Conservation (phyloP, 2,888 invertebrate genomes). For the Sylvicola cinctus region DNA sequence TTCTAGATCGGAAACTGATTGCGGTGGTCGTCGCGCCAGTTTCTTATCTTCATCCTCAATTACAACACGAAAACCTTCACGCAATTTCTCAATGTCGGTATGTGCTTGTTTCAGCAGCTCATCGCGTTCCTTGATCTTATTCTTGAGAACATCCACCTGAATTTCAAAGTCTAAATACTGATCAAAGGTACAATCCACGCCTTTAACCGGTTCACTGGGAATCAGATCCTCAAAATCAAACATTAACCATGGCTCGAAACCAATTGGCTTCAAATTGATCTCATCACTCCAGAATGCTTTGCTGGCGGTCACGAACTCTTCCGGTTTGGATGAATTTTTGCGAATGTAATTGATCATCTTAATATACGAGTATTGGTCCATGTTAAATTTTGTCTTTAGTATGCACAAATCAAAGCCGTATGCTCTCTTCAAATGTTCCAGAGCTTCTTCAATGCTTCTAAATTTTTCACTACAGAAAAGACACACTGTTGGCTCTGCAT, state of each 20-base stretch:
- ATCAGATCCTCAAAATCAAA: conserved; percentile 29
- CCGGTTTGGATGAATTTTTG: conserved; percentile 32
- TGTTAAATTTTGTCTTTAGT: conserved; percentile 44
- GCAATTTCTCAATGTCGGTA: conserved; percentile 38
- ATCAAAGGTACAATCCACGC: conserved; percentile 1
- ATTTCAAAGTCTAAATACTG: not conserved
- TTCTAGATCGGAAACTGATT: conserved; percentile 27
- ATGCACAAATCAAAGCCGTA: conserved; percentile 45
- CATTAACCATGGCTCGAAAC: conserved; percentile 65
- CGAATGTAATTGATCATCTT: conserved; percentile 63
- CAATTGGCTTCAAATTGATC: conserved; percentile 53
- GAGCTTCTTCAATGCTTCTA: conserved; percentile 37
- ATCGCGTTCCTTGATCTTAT: conserved; percentile 37
- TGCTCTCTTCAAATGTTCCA: conserved; percentile 39
- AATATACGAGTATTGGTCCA: conserved; percentile 67
- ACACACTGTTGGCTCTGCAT: conserved; percentile 27
- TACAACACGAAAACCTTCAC: conserved; percentile 32
- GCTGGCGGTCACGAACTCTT: conserved; percentile 30
- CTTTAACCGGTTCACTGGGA: conserved; percentile 13
- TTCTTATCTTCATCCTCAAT: conserved; percentile 19
- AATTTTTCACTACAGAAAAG: conserved; percentile 48
- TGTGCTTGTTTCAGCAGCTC: conserved; percentile 35
- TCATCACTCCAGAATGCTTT: conserved; percentile 50
- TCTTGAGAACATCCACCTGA: conserved; percentile 18
- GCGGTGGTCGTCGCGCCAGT: conserved; percentile 11